Evolutionary conservation across 2,113 vertebrate species (phyloP).

Genomic region (Hippocampus zosterae): DNA sequence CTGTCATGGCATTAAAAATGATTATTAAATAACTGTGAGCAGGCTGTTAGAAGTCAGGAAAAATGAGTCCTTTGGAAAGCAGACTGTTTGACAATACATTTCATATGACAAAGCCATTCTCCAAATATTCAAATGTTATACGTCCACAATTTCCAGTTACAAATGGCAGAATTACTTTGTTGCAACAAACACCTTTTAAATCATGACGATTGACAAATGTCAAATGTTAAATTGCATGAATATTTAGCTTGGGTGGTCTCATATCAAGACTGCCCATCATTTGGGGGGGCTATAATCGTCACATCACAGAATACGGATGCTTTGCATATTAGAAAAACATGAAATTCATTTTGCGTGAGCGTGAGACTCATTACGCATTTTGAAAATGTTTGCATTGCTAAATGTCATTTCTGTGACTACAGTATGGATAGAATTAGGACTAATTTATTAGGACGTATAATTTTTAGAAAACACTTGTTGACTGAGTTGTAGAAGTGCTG

Average conservation of each 20-base stretch:
- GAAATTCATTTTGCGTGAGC: neutral
- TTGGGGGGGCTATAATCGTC: neutral
- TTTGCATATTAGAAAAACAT: neutral
- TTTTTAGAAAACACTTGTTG: neutral
- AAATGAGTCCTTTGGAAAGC: neutral
- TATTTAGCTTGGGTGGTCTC: neutral
- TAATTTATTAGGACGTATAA: neutral
- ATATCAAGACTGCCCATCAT: neutral
- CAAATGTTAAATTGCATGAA: neutral
- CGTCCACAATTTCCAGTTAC: neutral
- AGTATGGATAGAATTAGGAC: neutral
- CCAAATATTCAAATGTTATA: neutral
- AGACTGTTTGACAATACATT: neutral
- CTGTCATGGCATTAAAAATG: neutral
- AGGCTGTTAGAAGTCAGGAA: neutral
- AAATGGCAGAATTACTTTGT: neutral
- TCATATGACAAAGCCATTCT: neutral
- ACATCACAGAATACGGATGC: neutral
- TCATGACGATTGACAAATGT: neutral
- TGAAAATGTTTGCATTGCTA: neutral
- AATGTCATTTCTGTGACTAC: neutral
- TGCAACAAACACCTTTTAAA: too few species aligned
- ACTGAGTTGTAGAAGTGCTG: neutral
- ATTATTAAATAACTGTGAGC: neutral
- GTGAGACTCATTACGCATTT: neutral